Base-by-base conservation (phyloP, 2,113 vertebrate genomes). In the Suncus etruscus region DNA sequence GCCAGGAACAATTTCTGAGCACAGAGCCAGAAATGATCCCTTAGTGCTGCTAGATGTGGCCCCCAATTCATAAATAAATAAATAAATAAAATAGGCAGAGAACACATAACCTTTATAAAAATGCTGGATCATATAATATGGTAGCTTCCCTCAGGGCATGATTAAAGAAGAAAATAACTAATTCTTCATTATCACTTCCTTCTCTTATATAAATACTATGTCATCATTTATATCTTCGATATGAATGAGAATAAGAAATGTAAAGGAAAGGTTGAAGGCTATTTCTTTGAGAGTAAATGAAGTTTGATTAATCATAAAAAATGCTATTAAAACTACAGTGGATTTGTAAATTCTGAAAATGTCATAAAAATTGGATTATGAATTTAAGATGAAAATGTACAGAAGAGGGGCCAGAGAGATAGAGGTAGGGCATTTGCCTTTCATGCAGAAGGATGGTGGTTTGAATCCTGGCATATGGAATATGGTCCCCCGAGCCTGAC, bases 41-140 rank as follows among this genome's bases (percentile, higher is more conserved):
- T 39, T 3, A 39, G 39, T 39, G 39, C 39, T 39, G 39, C 39
- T 39, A 39, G 39, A 39, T 39, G 39, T 39, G 39, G 39, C 39
- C 39, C 39, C 39, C 39, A 39, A 39, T 39, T 39, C 39, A 39
- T 39, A 39, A 39, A 39, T 39, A 39, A 39, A 39, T 39, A 39
- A 39, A 39, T 39, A 39, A 39, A 80, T 72, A 85, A n/a, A 66
- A 22, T 50, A 63, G 14, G 78, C 45, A 27, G 7, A 87, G 25
- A 24, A 54, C 51, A 89, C 39, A 54, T 11, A 72, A 31, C 29
- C 73, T 89, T 89, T 79, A 68, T 83, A 87, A 65, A 83, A 83
- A 83, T 20, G 25, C 31, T 70, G 51, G 48, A 27, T 11, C 68
- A 66, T 66, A 29, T 11, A 74, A 86, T 68, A 39, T 39, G 65